Evolutionary conservation across 2,888 invertebrate genomes (phyloP).

Genomic region (Metopia argyrocephala): DNA sequence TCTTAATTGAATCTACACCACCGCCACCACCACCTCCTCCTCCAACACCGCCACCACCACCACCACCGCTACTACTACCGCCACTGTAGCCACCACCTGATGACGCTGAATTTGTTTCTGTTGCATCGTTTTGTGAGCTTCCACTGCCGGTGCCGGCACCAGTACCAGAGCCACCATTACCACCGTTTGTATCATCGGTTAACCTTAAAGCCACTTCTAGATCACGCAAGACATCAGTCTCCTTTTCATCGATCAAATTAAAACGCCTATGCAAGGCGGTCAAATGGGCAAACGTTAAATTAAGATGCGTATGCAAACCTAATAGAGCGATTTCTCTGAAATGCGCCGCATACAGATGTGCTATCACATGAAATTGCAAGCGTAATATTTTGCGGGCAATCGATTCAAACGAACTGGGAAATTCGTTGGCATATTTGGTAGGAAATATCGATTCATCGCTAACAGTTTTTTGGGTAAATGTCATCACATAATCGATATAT

Average conservation of each 20-base stretch:
- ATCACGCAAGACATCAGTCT: constrained; percentile 96
- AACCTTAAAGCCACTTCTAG: constrained; percentile 90
- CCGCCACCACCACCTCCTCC: constrained; percentile 4
- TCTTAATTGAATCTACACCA: constrained; percentile 43
- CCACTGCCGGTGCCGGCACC: constrained; percentile 45
- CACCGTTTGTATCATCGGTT: constrained; percentile 78
- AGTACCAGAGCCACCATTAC: constrained; percentile 53
- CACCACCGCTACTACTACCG: constrained; percentile 38
- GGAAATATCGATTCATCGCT: constrained; percentile 98
- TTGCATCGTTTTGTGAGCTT: constrained; percentile 61
- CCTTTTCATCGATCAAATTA: constrained; percentile 95
- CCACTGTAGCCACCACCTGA: constrained; percentile 55
- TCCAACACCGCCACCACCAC: constrained; percentile 29
- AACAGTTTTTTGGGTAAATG: constrained; percentile 97
- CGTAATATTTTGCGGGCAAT: constrained; percentile 97
- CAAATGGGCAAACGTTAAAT: constrained; percentile 98
- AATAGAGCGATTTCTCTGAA: constrained; percentile 96
- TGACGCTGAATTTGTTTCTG: constrained; percentile 64
- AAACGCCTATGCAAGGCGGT: constrained; percentile 91
- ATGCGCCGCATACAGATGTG: constrained; percentile 98
- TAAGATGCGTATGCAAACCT: constrained; percentile 96
- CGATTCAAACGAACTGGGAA: constrained; percentile 95
- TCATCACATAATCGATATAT: constrained; percentile 99
- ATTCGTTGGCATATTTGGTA: constrained; percentile 97
- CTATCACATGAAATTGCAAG: constrained; percentile 97